Conservation (phyloP, 2,797 vertebrate genomes). For the Simalia tracyae region DNA sequence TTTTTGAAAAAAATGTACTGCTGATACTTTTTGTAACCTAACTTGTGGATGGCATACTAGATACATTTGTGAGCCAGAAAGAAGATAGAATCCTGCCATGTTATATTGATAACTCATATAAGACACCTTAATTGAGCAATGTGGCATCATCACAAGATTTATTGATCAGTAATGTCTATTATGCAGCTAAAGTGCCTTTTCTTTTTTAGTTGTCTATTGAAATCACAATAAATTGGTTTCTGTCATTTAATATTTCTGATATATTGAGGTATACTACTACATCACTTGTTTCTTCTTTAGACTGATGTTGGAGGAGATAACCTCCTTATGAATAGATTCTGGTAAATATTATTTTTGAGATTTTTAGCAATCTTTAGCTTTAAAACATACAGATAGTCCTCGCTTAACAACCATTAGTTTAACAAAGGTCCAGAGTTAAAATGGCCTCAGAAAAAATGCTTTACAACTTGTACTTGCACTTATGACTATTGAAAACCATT, state of each 20-base stretch:
- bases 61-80: conserved; percentile 2
- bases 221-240: conserved; percentile 24
- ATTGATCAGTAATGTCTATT: conserved; percentile 6
- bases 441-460: too few relatives aligned
- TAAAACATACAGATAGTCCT: not conserved
- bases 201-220: conserved; percentile 26
- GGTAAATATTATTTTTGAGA: not conserved
- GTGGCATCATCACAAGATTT: conserved; percentile 26
- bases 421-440: too few relatives aligned
- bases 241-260: conserved; percentile 30
- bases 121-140: conserved; percentile 23
- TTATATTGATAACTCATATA: conserved; percentile 33
- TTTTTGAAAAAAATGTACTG: conserved; percentile 33
- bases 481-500: too few relatives aligned
- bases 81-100: not conserved
- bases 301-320: not conserved
- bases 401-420: too few relatives aligned
- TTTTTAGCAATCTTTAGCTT: not conserved
- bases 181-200: conserved; percentile 5
- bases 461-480: too few relatives aligned
- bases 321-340: conserved; percentile 39
- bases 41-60: conserved; percentile 2
- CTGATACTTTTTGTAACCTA: conserved; percentile 42
- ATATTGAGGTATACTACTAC: conserved; percentile 33
- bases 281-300: conserved; percentile 46